Conservation (phyloP, 2,888 invertebrate species). For the Pycnomerus fuliginosus region DNA sequence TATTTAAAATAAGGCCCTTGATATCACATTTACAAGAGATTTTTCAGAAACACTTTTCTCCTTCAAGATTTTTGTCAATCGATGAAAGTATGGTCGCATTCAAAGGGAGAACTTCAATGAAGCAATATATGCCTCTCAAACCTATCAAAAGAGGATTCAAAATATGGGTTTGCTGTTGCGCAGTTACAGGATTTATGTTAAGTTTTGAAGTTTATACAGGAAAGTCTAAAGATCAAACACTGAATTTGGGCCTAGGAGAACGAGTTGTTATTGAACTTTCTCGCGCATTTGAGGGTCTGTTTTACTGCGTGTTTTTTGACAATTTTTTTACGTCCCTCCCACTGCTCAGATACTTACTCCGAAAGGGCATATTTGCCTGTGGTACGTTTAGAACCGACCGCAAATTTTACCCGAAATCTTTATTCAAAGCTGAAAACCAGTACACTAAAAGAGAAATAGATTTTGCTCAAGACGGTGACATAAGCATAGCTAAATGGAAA, state of each 20-base stretch:
- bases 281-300: not conserved
- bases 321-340: not conserved
- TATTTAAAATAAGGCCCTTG: constrained; percentile 13
- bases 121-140: constrained; percentile 23
- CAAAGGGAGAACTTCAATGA: constrained; percentile 23
- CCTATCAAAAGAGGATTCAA: constrained; percentile 23
- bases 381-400: not conserved
- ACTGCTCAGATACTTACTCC: not conserved
- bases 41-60: constrained; percentile 1
- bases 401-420: not conserved
- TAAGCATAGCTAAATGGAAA: not conserved
- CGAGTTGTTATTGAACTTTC: not conserved
- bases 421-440: not conserved
- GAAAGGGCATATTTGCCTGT: not conserved
- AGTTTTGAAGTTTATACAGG: constrained; percentile 18
- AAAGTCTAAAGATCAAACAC: constrained; percentile 5
- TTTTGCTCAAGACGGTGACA: not conserved
- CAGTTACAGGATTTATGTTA: constrained; percentile 14
- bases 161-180: constrained; percentile 18
- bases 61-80: constrained; percentile 11
- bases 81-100: constrained; percentile 27
- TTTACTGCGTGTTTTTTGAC: constrained; percentile 1
- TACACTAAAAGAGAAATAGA: not conserved
- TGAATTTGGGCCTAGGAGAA: not conserved
- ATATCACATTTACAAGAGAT: not conserved